A percentile compares a stretch with the other conserved stretches of the same genome.
Conservation (phyloP, 2,888 invertebrate species). For the Sylvicola cinctus region DNA sequence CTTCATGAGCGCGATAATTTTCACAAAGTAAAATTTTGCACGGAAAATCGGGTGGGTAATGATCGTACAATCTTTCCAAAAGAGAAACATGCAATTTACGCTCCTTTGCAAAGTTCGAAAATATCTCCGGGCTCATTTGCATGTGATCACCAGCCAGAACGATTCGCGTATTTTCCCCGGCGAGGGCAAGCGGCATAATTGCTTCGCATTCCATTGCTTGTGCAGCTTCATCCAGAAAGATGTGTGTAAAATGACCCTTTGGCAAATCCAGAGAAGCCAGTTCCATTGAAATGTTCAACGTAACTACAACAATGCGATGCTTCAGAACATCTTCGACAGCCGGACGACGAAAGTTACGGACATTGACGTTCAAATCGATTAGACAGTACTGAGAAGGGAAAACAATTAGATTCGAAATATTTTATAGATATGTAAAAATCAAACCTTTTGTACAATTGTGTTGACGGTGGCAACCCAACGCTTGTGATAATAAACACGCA, state of each 20-base stretch:
- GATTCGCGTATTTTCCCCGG: slow-evolving; percentile 47
- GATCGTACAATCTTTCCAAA: slow-evolving; percentile 55
- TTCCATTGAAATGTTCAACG: slow-evolving; percentile 56
- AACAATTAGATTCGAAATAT: slow-evolving; percentile 3
- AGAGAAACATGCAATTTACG: slow-evolving; percentile 50
- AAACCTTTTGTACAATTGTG: slow-evolving; percentile 40
- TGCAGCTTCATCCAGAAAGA: slow-evolving; percentile 69
- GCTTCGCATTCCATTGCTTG: slow-evolving; percentile 76
- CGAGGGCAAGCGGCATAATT: slow-evolving; percentile 55
- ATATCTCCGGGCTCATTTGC: slow-evolving; percentile 66
- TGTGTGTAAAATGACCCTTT: slow-evolving; percentile 50
- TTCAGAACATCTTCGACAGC: slow-evolving; percentile 46
- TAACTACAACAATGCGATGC: slow-evolving; percentile 55
- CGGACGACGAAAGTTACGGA: slow-evolving; percentile 42
- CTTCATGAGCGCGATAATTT: slow-evolving; percentile 65
- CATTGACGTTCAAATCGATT: slow-evolving; percentile 33
- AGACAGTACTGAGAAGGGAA: slow-evolving; percentile 44
- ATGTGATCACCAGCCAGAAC: slow-evolving; percentile 73
- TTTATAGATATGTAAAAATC: slow-evolving; percentile 7
- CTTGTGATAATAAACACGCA: slow-evolving; percentile 60
- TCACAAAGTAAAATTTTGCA: slow-evolving; percentile 63
- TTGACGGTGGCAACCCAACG: slow-evolving; percentile 62
- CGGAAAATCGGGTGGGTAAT: slow-evolving; percentile 50
- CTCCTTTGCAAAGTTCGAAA: slow-evolving; percentile 50
- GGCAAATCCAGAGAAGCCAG: slow-evolving; percentile 44